Conservation (phyloP, 2,888 invertebrate species). For the Dorcus parallelipipedus region DNA sequence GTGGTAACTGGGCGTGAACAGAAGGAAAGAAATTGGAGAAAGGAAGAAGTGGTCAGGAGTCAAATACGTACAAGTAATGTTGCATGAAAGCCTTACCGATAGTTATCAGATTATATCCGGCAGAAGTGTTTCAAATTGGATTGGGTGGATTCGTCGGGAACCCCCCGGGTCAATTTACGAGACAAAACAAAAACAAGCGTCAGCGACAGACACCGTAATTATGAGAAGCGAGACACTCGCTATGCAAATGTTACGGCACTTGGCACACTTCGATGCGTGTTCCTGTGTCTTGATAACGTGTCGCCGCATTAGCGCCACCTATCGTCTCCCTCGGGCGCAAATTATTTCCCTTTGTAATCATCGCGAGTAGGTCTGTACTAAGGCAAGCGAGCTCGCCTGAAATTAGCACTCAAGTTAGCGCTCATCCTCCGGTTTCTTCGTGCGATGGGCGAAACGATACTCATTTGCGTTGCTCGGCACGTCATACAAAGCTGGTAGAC, state of each 20-base stretch:
- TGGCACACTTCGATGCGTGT: conserved; percentile 10
- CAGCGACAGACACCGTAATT: conserved; percentile 18
- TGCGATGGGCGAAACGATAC: background rate
- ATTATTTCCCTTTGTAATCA: background rate
- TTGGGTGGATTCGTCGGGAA: conserved; percentile 1
- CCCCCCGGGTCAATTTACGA: conserved; percentile 10
- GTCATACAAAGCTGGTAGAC: conserved; percentile 7
- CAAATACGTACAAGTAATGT: too few species aligned
- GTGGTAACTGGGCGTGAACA: too few species aligned
- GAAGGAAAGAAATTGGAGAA: too few species aligned
- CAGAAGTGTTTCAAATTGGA: conserved; percentile 8
- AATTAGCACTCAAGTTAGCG: background rate
- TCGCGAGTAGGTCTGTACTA: background rate
- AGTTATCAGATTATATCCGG: background rate
- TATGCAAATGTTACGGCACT: conserved; percentile 20
- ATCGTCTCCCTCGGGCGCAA: conserved; percentile 1
- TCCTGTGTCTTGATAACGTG: background rate
- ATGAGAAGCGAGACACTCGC: conserved; percentile 6
- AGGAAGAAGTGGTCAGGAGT: too few species aligned
- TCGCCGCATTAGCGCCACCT: background rate
- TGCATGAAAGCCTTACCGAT: too few species aligned
- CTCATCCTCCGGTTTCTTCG: background rate
- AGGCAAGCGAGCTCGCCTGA: background rate
- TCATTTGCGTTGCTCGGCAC: background rate
- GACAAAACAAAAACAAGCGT: conserved; percentile 14